These are phyloP conservation scores for Melanotaenia duboulayi DNA, from an alignment of 2,113 vertebrate genomes.

Conservation along the genomic window DNA sequence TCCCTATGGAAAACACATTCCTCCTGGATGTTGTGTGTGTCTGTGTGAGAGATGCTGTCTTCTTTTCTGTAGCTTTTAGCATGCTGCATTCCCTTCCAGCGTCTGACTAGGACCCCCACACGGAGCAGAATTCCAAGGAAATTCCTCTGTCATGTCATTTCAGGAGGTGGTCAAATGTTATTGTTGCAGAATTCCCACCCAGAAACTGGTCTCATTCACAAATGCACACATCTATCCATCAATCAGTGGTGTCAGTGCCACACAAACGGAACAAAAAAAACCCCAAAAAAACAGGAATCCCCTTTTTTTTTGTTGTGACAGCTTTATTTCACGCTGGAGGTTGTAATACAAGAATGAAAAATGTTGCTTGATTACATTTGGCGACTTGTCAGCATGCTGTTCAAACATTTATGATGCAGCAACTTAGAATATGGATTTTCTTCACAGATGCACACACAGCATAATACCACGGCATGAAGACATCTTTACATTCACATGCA, in stretches of 20 bases:
- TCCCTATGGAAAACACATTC: constrained; percentile 62
- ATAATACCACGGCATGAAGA: constrained; percentile 8
- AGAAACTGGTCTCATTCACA: constrained; percentile 36
- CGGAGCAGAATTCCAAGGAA: constrained; percentile 60
- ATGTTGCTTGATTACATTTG: constrained; percentile 37
- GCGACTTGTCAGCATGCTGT: constrained; percentile 33
- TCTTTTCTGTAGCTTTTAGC: constrained; percentile 14
- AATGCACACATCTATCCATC: constrained; percentile 50
- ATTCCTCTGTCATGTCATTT: constrained; percentile 75
- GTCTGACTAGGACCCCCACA: constrained; percentile 40
- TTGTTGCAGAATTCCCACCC: constrained; percentile 75
- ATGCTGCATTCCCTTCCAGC: constrained; percentile 38
- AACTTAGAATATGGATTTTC: constrained; percentile 44
- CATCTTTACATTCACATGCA: constrained; percentile 48
- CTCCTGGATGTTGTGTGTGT: constrained; percentile 44
- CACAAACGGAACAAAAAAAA: constrained; percentile 60
- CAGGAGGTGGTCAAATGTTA: constrained; percentile 65
- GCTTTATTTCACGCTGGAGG: constrained; percentile 71
- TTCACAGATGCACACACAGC: constrained; percentile 21
- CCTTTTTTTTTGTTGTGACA: constrained; percentile 51
- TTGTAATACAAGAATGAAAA: constrained; percentile 47
- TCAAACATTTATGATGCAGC: constrained; percentile 68
- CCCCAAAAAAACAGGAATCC: constrained; percentile 52
- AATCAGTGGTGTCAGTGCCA: constrained; percentile 67
- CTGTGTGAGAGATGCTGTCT: constrained; percentile 15